Base-by-base conservation (phyloP, 1,140 invertebrate species). In the Nasonia longicornis region DNA sequence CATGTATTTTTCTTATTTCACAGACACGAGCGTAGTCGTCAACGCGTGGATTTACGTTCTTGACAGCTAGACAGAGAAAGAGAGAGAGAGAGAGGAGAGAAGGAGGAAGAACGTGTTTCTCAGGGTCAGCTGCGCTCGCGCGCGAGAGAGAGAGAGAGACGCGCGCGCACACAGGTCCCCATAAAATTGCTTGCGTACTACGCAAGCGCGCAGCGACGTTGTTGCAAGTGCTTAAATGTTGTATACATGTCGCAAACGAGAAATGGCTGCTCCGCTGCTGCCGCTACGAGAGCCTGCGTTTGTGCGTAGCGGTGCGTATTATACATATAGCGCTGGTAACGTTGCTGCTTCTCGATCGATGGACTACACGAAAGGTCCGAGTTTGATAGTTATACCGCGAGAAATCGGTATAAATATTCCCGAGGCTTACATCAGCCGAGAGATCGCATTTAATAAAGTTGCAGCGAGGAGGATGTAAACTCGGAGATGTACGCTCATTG, bases 31-130 rank as follows among this genome's bases (percentile, higher is more conserved):
- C 2, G 80, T 85, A 85, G 83, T 84, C 84, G 80, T 86, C 85
- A 84, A 82, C 83, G 79, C 83, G 82, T 86, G 76, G 85, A 87
- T 86, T 86, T 85, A 85, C 85, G 82, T 85, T 86, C 84, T 85
- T 87, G 85, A 86, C 85, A 85, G 84, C 84, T 84, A 84, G 83
- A 83, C 77, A 84, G 79, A 84, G 74, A 80, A 79, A 70, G 64
- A 71, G 71, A 79, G 26, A 35, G 26, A 69, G 69, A 48, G 67
- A 63, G 26, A 22, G 82, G 83, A 84, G 80, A 79, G 76, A 80
- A 67, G 81, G 84, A 84, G 76, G 84, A 85, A 82, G 82, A 86
- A 85, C 83, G 83, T 83, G 84, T 86, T 86, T 83, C 82, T 84
- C 84, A 85, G 83, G 84, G 84, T 84, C 84, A 83, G 81, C 82